Conservation (phyloP, 2,113 vertebrate genomes). For the Petroica traversi region DNA sequence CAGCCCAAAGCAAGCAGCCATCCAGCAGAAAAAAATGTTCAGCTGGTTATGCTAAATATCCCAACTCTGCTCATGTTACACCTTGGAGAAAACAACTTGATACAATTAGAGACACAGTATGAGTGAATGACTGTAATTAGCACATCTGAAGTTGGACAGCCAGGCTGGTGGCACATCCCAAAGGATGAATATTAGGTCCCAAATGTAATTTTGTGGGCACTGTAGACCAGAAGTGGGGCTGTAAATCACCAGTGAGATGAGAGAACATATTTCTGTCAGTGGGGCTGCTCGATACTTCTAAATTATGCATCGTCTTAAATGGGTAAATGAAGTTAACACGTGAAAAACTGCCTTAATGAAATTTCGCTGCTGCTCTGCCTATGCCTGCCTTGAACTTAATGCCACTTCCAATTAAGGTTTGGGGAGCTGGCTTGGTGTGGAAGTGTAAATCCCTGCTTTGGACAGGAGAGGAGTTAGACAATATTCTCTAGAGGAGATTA, state of each 20-base stretch:
- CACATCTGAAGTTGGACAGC: not conserved
- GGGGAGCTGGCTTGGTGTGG: not conserved
- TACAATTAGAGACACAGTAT: not conserved
- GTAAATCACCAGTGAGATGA: not conserved
- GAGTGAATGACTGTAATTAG: not conserved
- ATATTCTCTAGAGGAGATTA: not conserved
- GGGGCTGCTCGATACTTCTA: not conserved
- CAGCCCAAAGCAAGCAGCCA: not conserved
- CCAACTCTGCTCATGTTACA: not conserved
- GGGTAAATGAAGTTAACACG: not conserved
- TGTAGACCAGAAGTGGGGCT: not conserved
- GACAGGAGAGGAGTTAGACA: not conserved
- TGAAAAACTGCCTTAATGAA: not conserved
- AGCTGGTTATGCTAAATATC: not conserved
- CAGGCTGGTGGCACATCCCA: not conserved
- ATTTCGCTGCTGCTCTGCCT: not conserved
- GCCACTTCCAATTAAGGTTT: not conserved
- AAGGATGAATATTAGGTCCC: not conserved
- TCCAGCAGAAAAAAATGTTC: not conserved
- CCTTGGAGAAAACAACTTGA: not conserved
- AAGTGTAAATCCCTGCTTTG: conserved; percentile 13
- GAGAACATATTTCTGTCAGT: not conserved
- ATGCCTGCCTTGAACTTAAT: not conserved
- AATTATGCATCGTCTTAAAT: not conserved
- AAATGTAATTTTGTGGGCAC: not conserved